Evolutionary conservation across 1,140 invertebrate genomes (phyloP).

Genomic region (Drosophila subobscura): DNA sequence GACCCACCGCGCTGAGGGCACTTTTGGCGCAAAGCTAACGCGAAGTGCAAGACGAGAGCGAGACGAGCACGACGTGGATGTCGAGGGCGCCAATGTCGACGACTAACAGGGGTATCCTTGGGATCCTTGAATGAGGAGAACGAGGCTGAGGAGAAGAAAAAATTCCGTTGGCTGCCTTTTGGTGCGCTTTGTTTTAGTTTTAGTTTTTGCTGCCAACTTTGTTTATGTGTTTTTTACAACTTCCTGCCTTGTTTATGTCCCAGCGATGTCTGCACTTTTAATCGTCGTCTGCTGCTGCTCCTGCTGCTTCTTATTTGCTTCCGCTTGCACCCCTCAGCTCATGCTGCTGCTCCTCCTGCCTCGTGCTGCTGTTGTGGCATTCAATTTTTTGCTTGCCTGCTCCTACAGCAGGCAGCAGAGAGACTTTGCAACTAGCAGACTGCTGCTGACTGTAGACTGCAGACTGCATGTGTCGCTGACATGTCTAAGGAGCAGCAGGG

Average conservation of each 20-base stretch:
- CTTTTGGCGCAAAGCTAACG: conserved; percentile 41
- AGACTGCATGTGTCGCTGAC: conserved; percentile 65
- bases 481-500: conserved; percentile 58
- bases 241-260: conserved; percentile 64
- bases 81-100: too few species aligned
- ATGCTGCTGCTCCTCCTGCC: conserved; percentile 7
- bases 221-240: conserved; percentile 60
- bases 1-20: conserved; percentile 1
- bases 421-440: too few species aligned
- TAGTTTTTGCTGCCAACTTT: conserved; percentile 42
- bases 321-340: conserved; percentile 35
- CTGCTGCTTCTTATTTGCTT: conserved; percentile 59
- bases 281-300: conserved; percentile 43
- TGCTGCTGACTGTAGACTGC: conserved; percentile 10
- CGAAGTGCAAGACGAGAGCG: not conserved
- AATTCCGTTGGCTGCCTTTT: conserved; percentile 40
- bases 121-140: not conserved
- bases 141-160: conserved; percentile 18
- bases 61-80: not conserved
- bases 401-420: conserved; percentile 5
- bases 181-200: conserved; percentile 54
- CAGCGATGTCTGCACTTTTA: conserved; percentile 65
- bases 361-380: conserved; percentile 41
- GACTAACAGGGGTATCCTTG: too few species aligned
- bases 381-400: conserved; percentile 42